Evolutionary conservation across 2,797 vertebrate species (phyloP).

Genomic region (Eremophila alpestris): DNA sequence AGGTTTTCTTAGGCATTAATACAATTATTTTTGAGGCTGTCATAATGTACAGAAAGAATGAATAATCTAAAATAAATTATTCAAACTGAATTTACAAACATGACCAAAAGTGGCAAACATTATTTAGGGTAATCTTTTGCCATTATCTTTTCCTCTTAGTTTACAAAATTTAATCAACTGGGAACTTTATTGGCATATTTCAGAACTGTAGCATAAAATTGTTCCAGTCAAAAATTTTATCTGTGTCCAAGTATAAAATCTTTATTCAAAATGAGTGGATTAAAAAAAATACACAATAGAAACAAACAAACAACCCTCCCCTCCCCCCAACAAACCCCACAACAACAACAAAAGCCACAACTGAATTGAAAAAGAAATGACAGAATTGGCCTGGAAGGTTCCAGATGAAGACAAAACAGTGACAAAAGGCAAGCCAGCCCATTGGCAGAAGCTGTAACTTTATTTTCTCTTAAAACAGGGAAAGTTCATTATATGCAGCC

Average conservation of each 20-base stretch:
- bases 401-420: constrained; percentile 31
- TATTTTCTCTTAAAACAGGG: constrained; percentile 9
- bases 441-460: constrained; percentile 28
- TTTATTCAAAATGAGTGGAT: not conserved
- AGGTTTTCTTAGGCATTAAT: not conserved
- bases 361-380: not conserved
- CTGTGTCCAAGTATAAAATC: not conserved
- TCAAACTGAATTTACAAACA: not conserved
- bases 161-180: not conserved
- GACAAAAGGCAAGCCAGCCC: constrained; percentile 30
- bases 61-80: not conserved
- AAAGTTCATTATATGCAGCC: constrained; percentile 21
- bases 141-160: not conserved
- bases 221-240: not conserved
- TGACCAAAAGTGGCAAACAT: not conserved
- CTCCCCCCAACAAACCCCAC: too few relatives aligned
- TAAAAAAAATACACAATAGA: not conserved
- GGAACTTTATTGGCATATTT: not conserved
- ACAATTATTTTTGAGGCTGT: not conserved
- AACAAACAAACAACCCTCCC: not conserved
- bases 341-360: not conserved
- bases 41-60: not conserved
- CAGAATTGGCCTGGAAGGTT: not conserved
- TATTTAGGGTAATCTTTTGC: not conserved
- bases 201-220: not conserved